phyloP scores from a whole-genome alignment of 2,113 vertebrate genomes.

The Pristiophorus japonicus region DNA sequence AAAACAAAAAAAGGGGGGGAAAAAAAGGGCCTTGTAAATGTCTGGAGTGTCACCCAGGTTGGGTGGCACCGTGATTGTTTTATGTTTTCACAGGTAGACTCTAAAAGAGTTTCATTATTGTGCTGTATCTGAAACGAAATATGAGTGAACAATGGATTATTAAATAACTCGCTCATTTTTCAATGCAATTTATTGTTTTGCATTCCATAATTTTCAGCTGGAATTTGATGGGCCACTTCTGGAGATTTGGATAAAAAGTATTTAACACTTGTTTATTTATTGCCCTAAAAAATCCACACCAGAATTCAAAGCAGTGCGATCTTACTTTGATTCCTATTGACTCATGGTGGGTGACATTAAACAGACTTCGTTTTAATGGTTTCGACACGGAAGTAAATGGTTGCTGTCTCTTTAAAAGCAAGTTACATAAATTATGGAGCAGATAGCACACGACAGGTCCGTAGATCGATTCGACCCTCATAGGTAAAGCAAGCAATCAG shows the following conservation, averaged over 20 bases:
- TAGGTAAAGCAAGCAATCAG: background rate
- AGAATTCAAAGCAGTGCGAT: no score
- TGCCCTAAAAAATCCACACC: background rate
- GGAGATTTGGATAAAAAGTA: background rate
- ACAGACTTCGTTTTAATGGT: background rate
- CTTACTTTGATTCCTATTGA: background rate
- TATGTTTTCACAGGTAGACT: no score
- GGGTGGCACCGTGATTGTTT: no score
- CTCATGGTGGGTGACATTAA: background rate
- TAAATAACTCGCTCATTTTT: no score
- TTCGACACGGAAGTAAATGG: slow-evolving; percentile 25
- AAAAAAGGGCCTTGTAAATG: no score
- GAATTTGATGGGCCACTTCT: background rate
- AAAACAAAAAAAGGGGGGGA: no score
- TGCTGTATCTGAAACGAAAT: no score
- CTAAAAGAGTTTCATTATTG: no score
- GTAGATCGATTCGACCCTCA: background rate
- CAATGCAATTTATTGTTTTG: background rate
- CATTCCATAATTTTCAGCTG: background rate
- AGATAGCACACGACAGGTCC: background rate
- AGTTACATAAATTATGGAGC: background rate
- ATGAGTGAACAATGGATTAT: background rate
- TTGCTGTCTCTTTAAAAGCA: slow-evolving; percentile 23
- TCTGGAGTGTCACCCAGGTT: no score
- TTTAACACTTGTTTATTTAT: background rate